phyloP scores from a whole-genome alignment of 2,888 invertebrate genomes.

The Iphiclides podalirius region DNA sequence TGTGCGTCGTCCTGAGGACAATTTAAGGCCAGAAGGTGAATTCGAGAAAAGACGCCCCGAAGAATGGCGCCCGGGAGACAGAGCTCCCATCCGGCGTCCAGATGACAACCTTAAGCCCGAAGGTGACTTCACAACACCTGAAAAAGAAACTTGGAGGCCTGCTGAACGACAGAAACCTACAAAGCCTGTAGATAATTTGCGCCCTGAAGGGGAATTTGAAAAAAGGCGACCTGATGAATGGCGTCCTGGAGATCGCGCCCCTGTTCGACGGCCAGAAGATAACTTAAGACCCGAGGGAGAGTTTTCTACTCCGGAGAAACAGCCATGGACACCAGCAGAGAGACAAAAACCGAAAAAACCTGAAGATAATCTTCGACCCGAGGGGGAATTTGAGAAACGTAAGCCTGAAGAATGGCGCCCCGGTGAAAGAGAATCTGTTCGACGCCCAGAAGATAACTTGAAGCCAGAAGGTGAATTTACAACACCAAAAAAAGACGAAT shows the following conservation, averaged over 20 bases:
- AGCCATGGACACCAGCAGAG: constrained; percentile 58
- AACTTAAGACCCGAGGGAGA: constrained; percentile 77
- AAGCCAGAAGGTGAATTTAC: constrained; percentile 66
- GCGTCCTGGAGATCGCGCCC: constrained; percentile 57
- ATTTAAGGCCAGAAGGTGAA: constrained; percentile 79
- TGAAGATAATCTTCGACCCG: constrained; percentile 81
- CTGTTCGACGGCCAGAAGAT: constrained; percentile 64
- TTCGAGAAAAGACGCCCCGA: constrained; percentile 76
- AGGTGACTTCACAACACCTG: constrained; percentile 69
- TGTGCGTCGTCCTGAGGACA: constrained; percentile 52
- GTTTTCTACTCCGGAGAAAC: constrained; percentile 65
- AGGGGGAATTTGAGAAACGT: constrained; percentile 73
- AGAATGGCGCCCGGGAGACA: constrained; percentile 60
- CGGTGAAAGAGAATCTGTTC: constrained; percentile 63
- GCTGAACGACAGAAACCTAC: constrained; percentile 69
- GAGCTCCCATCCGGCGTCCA: constrained; percentile 51
- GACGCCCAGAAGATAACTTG: constrained; percentile 65
- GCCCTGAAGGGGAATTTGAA: constrained; percentile 40
- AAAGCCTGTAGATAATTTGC: constrained; percentile 76
- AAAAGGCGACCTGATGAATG: constrained; percentile 56
- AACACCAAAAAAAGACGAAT: constrained; percentile 65
- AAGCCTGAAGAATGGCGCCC: constrained; percentile 68
- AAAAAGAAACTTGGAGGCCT: constrained; percentile 57
- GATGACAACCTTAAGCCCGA: constrained; percentile 76
- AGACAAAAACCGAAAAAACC: constrained; percentile 57